Evolutionary conservation across 1,140 invertebrate species (phyloP).

Genomic region (Helicoverpa zea): DNA sequence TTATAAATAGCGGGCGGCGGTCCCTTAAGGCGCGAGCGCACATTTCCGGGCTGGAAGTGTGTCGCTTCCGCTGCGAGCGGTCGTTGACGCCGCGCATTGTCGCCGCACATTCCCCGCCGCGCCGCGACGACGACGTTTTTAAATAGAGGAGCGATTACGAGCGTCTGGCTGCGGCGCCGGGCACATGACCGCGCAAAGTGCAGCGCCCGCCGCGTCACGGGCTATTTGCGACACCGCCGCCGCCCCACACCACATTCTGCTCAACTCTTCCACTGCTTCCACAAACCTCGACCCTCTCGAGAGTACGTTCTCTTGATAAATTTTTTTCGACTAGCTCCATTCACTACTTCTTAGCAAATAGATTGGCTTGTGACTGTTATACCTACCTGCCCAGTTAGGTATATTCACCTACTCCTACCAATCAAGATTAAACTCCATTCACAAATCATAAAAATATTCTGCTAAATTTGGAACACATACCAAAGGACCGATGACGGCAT

Average conservation of each 20-base stretch:
- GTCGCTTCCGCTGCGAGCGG: slow-evolving; percentile 83
- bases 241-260: slow-evolving; percentile 29
- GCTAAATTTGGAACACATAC: neutral
- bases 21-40: slow-evolving; percentile 84
- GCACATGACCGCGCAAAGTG: slow-evolving; percentile 84
- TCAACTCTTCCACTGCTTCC: neutral
- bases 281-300: neutral
- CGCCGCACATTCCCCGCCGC: slow-evolving; percentile 82
- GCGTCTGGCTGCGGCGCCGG: slow-evolving; percentile 82
- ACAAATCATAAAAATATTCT: neutral
- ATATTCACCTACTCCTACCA: neutral
- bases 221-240: slow-evolving; percentile 79
- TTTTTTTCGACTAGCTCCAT: neutral
- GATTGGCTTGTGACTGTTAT: too few species aligned
- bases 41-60: slow-evolving; percentile 86
- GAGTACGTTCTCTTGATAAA: too few species aligned
- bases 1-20: slow-evolving; percentile 81
- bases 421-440: neutral
- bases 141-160: slow-evolving; percentile 84
- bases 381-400: too few species aligned
- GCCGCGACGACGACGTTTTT: slow-evolving; percentile 78
- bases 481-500: neutral
- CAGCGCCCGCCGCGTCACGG: slow-evolving; percentile 83
- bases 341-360: neutral
- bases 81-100: slow-evolving; percentile 84